phyloP scores from a whole-genome alignment of 2,888 invertebrate species.

The Catocala nupta region DNA sequence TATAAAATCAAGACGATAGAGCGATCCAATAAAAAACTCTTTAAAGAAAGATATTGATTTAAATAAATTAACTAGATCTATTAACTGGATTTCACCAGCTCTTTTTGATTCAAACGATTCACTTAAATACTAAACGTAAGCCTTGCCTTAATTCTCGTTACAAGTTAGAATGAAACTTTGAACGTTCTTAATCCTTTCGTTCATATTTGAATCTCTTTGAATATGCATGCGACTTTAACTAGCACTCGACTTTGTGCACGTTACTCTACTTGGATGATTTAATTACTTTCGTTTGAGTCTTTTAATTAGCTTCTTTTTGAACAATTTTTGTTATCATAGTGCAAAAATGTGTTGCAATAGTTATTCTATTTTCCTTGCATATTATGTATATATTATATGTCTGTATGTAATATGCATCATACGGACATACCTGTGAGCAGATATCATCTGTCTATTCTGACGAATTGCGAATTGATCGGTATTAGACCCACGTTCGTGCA shows the following conservation, averaged over 20 bases:
- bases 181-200: conserved; percentile 25
- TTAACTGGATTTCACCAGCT: conserved; percentile 1
- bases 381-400: too few relatives aligned
- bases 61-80: not conserved
- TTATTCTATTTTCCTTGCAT: too few relatives aligned
- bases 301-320: not conserved
- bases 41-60: not conserved
- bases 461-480: too few relatives aligned
- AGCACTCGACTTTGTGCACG: conserved; percentile 20
- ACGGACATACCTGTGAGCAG: too few relatives aligned
- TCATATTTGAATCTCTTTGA: conserved; percentile 28
- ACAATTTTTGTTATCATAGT: not conserved
- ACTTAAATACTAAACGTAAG: conserved; percentile 20
- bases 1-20: too few relatives aligned
- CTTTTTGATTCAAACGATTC: conserved; percentile 15
- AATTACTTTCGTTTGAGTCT: conserved; percentile 12
- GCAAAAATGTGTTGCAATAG: too few relatives aligned
- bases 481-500: too few relatives aligned
- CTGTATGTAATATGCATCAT: too few relatives aligned
- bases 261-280: conserved; percentile 6
- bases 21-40: too few relatives aligned
- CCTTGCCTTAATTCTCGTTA: conserved; percentile 8
- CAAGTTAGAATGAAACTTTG: conserved; percentile 24
- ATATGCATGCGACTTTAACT: conserved; percentile 36
- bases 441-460: too few relatives aligned